These are phyloP conservation scores for Macrophya alboannulata DNA, from an alignment of 2,888 invertebrate species.

Conservation along the genomic window DNA sequence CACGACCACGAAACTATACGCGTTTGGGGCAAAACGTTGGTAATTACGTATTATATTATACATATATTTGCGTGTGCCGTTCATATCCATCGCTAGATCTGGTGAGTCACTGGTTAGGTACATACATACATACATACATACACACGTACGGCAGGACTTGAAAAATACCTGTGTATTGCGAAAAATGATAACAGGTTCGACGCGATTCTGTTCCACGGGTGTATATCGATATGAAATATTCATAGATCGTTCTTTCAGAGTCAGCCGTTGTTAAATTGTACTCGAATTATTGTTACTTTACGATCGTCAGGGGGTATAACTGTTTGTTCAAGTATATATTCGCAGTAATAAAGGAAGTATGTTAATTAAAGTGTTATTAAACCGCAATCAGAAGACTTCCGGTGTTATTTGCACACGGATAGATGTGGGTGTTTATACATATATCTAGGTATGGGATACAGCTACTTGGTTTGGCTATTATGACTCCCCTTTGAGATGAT, in stretches of 20 bases:
- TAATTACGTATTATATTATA: not conserved
- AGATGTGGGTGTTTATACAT: not conserved
- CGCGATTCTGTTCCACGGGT: conserved; percentile 14
- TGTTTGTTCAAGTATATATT: not conserved
- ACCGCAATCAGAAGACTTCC: conserved; percentile 27
- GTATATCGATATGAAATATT: not conserved
- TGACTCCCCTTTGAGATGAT: conserved; percentile 31
- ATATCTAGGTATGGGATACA: not conserved
- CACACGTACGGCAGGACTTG: not conserved
- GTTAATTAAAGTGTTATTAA: conserved; percentile 42
- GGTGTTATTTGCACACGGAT: not conserved
- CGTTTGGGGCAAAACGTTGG: not conserved
- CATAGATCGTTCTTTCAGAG: not conserved
- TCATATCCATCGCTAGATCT: conserved; percentile 26
- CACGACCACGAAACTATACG: not conserved
- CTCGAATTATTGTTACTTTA: not conserved
- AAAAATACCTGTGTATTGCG: conserved; percentile 5
- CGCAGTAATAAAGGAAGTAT: conserved; percentile 25
- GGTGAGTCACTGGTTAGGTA: conserved; percentile 10
- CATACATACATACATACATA: not conserved
- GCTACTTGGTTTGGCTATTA: not conserved
- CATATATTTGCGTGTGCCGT: conserved; percentile 13
- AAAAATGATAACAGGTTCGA: conserved; percentile 38
- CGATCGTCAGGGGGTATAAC: not conserved
- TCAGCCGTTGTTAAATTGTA: not conserved